Evolutionary conservation across 2,888 invertebrate genomes (phyloP).

Genomic region (Saturnia pavonia): DNA sequence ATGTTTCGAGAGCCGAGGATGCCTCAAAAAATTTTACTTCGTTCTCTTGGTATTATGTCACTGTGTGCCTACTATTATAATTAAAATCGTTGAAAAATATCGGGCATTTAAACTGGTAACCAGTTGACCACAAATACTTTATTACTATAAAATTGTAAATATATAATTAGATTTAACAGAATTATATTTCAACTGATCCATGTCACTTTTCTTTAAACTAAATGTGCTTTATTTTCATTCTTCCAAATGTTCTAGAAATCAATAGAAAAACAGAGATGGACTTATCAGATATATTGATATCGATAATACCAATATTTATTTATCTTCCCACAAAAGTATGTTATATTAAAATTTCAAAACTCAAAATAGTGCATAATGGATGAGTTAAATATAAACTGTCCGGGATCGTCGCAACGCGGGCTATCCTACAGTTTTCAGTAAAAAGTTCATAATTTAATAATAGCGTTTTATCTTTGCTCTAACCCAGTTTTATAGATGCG

Average conservation of each 20-base stretch:
- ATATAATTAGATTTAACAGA: not conserved
- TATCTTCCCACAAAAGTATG: not conserved
- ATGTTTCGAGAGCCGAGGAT: not conserved
- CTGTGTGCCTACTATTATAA: not conserved
- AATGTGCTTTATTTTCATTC: not conserved
- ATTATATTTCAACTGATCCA: not conserved
- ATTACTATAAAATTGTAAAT: not conserved
- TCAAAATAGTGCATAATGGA: not conserved
- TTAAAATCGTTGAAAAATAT: not conserved
- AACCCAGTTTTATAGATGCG: conserved; percentile 8
- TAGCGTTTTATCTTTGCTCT: conserved; percentile 1
- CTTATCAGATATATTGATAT: not conserved
- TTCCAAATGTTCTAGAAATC: not conserved
- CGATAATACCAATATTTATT: conserved; percentile 1
- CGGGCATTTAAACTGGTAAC: not conserved
- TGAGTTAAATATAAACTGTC: not conserved
- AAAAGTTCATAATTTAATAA: not conserved
- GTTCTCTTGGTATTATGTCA: not conserved
- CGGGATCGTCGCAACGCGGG: not conserved
- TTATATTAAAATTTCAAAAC: not conserved
- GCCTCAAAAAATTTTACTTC: not conserved
- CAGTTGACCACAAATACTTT: too few species aligned
- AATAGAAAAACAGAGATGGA: not conserved
- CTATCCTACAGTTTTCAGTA: not conserved
- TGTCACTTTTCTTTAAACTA: not conserved